These are phyloP conservation scores for Azorinus chamasolen DNA, from an alignment of 2,888 invertebrate genomes.

Conservation along the genomic window DNA sequence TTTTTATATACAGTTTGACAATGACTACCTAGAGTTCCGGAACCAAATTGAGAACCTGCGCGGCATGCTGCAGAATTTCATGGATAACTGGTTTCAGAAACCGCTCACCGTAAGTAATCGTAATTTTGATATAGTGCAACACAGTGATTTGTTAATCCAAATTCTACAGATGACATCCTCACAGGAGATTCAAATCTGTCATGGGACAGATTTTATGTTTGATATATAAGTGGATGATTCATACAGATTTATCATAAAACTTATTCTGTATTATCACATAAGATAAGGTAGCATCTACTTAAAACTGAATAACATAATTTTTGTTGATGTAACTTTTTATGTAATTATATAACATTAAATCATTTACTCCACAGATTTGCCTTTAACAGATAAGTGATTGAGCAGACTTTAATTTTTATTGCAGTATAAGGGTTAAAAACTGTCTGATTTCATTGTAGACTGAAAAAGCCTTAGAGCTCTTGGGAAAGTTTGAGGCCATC, in stretches of 20 bases:
- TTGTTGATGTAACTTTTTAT: too few relatives aligned
- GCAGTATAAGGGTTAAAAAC: too few relatives aligned
- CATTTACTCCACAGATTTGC: too few relatives aligned
- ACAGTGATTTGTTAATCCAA: neutral
- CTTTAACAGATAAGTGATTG: too few relatives aligned
- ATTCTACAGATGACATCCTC: neutral
- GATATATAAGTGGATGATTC: too few relatives aligned
- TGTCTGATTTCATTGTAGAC: constrained; percentile 76
- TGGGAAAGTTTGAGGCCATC: constrained; percentile 85
- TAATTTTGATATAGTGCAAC: neutral
- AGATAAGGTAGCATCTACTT: too few relatives aligned
- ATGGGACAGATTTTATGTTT: neutral
- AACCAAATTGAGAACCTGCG: constrained; percentile 90
- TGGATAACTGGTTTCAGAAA: constrained; percentile 88
- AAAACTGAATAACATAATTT: too few relatives aligned
- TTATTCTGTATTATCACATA: too few relatives aligned
- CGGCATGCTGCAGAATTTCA: constrained; percentile 89
- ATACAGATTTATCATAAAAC: too few relatives aligned
- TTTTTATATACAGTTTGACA: constrained; percentile 92
- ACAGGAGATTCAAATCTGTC: neutral
- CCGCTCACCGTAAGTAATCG: constrained; percentile 81
- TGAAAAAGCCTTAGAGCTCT: constrained; percentile 85
- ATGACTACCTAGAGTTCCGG: constrained; percentile 94
- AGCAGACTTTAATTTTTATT: too few relatives aligned
- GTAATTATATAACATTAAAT: too few relatives aligned